These are phyloP conservation scores for Oscheius sp. DNA, from an alignment of 2,888 invertebrate species.

Conservation along the genomic window DNA sequence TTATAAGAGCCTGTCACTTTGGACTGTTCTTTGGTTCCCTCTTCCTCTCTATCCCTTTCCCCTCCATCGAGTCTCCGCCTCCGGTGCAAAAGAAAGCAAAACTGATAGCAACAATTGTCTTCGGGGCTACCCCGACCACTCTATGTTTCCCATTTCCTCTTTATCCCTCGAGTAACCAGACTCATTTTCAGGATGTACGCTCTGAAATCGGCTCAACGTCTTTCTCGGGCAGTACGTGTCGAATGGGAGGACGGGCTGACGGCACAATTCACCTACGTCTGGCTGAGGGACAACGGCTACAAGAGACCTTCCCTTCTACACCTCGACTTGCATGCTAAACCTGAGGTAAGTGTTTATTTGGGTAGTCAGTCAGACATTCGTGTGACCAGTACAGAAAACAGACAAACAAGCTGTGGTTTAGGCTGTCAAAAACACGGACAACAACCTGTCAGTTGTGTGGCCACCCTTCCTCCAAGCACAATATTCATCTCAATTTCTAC, in stretches of 20 bases:
- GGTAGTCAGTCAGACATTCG: no score
- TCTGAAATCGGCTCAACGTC: constrained; percentile 49
- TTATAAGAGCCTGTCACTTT: background rate
- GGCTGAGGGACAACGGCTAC: constrained; percentile 63
- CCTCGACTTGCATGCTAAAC: constrained; percentile 59
- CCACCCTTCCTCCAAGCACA: constrained; percentile 57
- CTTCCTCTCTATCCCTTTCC: constrained; percentile 15
- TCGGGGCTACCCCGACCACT: background rate
- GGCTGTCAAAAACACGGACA: constrained; percentile 43
- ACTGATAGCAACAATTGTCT: constrained; percentile 6
- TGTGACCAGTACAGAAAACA: no score
- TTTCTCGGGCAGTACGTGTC: constrained; percentile 57
- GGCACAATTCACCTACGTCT: constrained; percentile 61
- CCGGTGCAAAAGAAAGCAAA: constrained; percentile 23
- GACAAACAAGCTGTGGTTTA: constrained; percentile 10
- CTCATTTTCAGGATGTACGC: constrained; percentile 38
- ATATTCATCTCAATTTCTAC: constrained; percentile 62
- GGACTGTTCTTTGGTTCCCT: constrained; percentile 22
- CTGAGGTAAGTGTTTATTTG: constrained; percentile 42
- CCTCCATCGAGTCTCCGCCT: constrained; percentile 17
- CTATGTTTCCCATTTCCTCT: background rate
- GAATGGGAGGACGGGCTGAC: constrained; percentile 65
- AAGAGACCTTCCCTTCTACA: constrained; percentile 61
- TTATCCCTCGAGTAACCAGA: background rate
- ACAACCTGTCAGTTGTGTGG: constrained; percentile 56